Percentiles rank a stretch among this genome's conserved stretches.
These are phyloP conservation scores for Myotis daubentonii DNA, from an alignment of 2,797 vertebrate genomes.

Conservation along the genomic window DNA sequence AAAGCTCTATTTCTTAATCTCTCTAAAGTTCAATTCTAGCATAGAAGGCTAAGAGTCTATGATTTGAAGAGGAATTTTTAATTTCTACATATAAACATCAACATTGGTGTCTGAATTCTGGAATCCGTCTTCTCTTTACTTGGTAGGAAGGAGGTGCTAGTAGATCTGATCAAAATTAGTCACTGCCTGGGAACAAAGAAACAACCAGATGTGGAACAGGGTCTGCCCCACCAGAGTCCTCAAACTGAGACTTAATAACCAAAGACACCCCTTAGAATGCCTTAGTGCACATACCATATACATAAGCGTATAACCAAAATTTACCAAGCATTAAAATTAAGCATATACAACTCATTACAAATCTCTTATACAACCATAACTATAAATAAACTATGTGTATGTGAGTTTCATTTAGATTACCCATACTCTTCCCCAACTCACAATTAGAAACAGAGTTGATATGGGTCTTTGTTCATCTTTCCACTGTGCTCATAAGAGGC, in stretches of 20 bases:
- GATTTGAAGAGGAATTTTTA: neutral
- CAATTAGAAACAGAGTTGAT: constrained; percentile 76
- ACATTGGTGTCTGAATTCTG: constrained; percentile 44
- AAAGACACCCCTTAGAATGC: constrained; percentile 64
- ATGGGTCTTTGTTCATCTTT: constrained; percentile 41
- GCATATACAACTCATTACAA: constrained; percentile 80
- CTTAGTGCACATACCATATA: constrained; percentile 69
- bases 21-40: constrained; percentile 14
- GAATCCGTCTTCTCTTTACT: constrained; percentile 55
- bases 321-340: constrained; percentile 82
- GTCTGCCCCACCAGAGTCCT: constrained; percentile 45
- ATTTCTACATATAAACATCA: constrained; percentile 50
- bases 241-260: constrained; percentile 61
- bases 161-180: constrained; percentile 75
- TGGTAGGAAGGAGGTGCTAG: constrained; percentile 64
- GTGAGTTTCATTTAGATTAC: constrained; percentile 76
- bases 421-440: constrained; percentile 54
- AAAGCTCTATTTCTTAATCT: constrained; percentile 21
- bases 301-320: constrained; percentile 78
- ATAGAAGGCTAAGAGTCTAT: constrained; percentile 23
- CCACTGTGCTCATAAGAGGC: neutral
- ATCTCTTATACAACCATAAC: constrained; percentile 75
- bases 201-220: constrained; percentile 67
- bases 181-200: constrained; percentile 73
- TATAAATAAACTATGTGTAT: constrained; percentile 76